Base-by-base conservation (phyloP, 2,888 invertebrate genomes). In the Hydrotaea diabolus region DNA sequence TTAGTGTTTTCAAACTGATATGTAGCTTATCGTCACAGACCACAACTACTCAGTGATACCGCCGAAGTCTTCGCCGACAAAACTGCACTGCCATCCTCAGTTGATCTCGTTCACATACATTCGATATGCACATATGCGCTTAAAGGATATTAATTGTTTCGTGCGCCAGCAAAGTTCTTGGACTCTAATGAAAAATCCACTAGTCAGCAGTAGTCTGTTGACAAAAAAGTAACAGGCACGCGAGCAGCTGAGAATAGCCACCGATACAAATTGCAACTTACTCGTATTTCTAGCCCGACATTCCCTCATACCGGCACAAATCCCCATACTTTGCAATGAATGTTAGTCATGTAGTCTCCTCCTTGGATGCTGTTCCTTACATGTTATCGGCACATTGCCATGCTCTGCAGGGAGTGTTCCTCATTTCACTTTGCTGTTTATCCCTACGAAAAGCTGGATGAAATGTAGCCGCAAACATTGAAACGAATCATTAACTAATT, bases 401-500 rank as follows among this genome's bases (percentile, higher is more conserved):
- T 49, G 15, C 5, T 13, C 2, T 49, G 5, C 4, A 49, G 49
- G 49, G 49, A 15, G n/a, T 49, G 72, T 31, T 36, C n/a, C 55
- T 73, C 21, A 53, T 49, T 31, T 46, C 17, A n/a, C n/a, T n/a
- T 31, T 31, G 31, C 31, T 31, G n/a, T 39, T 55, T 0, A 5
- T 55, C 66, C 26, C 31, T 36, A 19, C 76, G 8, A 57, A 31
- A 31, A 59, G 21, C 36, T 23, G 21, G 46, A 15, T 59, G 26
- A 57, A 46, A 5, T 69, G 31, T 62, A 39, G 59, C 8, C 64
- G 36, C 46, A 17, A 31, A 53, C 21, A 78, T 19, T 26, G 15
- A 72, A 55, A 21, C 74, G 71, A 80, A 39, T 66, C 55, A 36
- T 74, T 43, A 55, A 71, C 80, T 80, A 80, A 80, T 83, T 83